Evolutionary conservation across 2,113 vertebrate genomes (phyloP).

Genomic region (Gila orcuttii): DNA sequence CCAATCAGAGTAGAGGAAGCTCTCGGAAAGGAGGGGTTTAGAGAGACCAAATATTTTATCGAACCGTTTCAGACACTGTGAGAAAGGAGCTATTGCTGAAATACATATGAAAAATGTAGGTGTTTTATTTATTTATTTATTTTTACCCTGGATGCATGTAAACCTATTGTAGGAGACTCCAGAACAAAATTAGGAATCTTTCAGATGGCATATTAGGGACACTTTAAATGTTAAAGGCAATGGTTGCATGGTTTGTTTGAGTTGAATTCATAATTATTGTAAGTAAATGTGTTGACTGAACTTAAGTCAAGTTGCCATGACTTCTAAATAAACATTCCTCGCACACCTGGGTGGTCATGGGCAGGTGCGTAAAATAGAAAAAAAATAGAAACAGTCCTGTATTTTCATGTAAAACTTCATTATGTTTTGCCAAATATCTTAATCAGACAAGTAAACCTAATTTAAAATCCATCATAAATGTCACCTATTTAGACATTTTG

Average conservation of each 20-base stretch:
- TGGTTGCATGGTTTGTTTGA: not conserved
- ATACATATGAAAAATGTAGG: too few relatives aligned
- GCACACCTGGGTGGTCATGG: not conserved
- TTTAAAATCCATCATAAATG: not conserved
- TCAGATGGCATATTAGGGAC: too few relatives aligned
- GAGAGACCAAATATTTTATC: too few relatives aligned
- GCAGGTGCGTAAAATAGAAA: not conserved
- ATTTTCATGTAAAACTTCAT: not conserved
- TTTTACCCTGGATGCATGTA: too few relatives aligned
- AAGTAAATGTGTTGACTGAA: not conserved
- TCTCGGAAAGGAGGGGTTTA: too few relatives aligned
- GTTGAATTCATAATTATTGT: not conserved
- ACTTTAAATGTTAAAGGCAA: not conserved
- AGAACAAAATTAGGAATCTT: too few relatives aligned
- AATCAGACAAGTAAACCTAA: not conserved
- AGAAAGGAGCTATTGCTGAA: too few relatives aligned
- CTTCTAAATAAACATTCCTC: slow-evolving; percentile 6
- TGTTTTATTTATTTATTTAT: too few relatives aligned
- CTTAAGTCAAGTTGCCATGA: not conserved
- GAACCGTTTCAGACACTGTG: too few relatives aligned
- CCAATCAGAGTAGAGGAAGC: too few relatives aligned
- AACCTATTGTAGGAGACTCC: too few relatives aligned
- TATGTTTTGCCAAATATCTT: not conserved
- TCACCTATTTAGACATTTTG: not conserved
- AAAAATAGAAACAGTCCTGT: not conserved